Evolutionary conservation across 1,140 invertebrate species (phyloP).

Genomic region (Zaprionus kolodkinae): DNA sequence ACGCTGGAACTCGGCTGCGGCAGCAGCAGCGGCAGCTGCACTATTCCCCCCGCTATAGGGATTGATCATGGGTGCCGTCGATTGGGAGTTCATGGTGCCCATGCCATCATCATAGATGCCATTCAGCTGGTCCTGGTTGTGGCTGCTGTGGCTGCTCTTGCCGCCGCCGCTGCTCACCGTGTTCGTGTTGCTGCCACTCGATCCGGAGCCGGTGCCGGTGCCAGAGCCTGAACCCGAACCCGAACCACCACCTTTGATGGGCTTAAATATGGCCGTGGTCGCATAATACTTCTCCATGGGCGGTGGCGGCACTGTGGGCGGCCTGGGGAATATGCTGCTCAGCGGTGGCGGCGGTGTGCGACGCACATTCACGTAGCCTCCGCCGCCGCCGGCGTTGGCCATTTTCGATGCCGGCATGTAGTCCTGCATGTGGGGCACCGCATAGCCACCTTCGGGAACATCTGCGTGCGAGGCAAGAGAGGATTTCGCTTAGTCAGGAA

Average conservation of each 20-base stretch:
- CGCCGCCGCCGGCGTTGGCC: conserved; percentile 67
- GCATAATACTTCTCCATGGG: conserved; percentile 91
- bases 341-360: conserved; percentile 84
- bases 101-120: conserved; percentile 80
- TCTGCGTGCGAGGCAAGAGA: conserved; percentile 77
- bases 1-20: conserved; percentile 76
- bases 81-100: conserved; percentile 82
- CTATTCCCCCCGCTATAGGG: conserved; percentile 67
- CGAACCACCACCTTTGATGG: conserved; percentile 70
- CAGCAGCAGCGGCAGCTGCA: conserved; percentile 59
- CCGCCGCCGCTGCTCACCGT: conserved; percentile 69
- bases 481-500: conserved; percentile 66
- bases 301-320: conserved; percentile 87
- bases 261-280: conserved; percentile 85
- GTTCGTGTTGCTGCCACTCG: conserved; percentile 59
- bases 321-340: conserved; percentile 88
- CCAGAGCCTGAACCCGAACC: conserved; percentile 17
- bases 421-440: conserved; percentile 85
- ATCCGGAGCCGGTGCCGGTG: conserved; percentile 40
- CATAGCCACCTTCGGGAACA: conserved; percentile 86
- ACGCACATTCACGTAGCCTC: conserved; percentile 83
- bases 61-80: conserved; percentile 82
- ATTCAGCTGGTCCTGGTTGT: conserved; percentile 65
- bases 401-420: conserved; percentile 82
- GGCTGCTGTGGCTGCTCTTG: conserved; percentile 72